Conservation (phyloP, 2,888 invertebrate genomes). For the Mimas tiliae region DNA sequence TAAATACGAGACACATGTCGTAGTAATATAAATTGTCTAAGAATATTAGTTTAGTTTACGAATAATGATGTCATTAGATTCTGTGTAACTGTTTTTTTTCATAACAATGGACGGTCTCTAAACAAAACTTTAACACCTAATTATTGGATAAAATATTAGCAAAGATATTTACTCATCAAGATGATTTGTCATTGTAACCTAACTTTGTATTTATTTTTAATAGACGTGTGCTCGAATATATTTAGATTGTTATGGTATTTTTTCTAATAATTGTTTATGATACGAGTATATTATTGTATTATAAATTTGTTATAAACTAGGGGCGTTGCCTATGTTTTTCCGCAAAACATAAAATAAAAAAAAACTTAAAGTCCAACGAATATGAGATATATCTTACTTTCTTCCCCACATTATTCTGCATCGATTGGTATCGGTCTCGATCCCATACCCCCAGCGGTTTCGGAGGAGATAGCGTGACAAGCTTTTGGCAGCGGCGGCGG, state of each 20-base stretch:
- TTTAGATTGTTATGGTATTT: not conserved
- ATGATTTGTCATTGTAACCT: not conserved
- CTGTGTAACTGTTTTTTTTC: constrained; percentile 13
- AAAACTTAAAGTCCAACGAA: too few species aligned
- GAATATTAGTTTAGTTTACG: not conserved
- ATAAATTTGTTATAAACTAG: too few species aligned
- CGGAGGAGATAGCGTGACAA: too few species aligned
- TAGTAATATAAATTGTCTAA: not conserved
- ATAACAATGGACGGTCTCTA: not conserved
- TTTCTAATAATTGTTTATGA: too few species aligned
- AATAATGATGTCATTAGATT: constrained; percentile 12
- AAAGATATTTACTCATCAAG: not conserved
- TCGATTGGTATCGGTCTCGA: too few species aligned
- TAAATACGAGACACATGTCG: not conserved
- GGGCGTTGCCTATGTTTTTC: too few species aligned
- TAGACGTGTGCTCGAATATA: not conserved
- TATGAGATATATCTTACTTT: too few species aligned
- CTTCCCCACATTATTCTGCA: too few species aligned
- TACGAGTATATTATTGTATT: too few species aligned
- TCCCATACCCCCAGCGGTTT: too few species aligned
- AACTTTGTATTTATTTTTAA: not conserved
- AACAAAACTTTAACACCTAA: not conserved
- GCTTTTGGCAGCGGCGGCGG: too few species aligned
- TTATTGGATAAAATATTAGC: not conserved
- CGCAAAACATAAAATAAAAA: too few species aligned